Base-by-base conservation (phyloP, 2,888 invertebrate species). In the Philhelius pedissequus region DNA sequence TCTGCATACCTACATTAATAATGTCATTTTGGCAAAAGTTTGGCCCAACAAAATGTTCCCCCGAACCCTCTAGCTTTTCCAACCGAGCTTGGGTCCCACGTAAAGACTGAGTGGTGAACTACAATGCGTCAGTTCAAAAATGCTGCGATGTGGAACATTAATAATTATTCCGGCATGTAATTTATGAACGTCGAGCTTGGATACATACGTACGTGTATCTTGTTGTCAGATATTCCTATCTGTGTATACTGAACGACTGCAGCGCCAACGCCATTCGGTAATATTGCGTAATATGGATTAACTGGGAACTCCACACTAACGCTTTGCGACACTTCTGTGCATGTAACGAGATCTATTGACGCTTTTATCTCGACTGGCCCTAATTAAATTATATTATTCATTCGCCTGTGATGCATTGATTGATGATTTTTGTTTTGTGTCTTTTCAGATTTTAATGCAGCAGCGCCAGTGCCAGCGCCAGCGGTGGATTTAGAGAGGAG, bases 311-410 rank as follows among this genome's bases (percentile, higher is more conserved):
- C 30, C 15, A 48, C 2, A 35, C 78, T 75, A 75, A 79, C 45
- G 70, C 75, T 84, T 84, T 71, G 70, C 71, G 83, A 75, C 79
- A 84, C 80, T 75, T 83, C 79, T 79, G 75, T 70, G 75, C 70
- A 43, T 40, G 48, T 66, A 35, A 64, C 30, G 50, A 58, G 83
- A 69, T 73, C 56, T 74, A 83, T 78, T 62, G 82, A 64, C 48
- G 74, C 79, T 66, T 54, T 58, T 75, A 71, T 74, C 75, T 75
- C 38, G 75, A 8, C 69, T 78, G 78, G 20, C 78, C 38, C 70
- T 84, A 75, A 80, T 84, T 84, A 80, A 80, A 80, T 79, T 60
- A 35, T 60, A 84, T 75, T 80, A 77, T 70, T 78, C 83, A 66
- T 43, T 70, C 79, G 71, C 58, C 43, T 77, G 71, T 58, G n/a